phyloP scores from a whole-genome alignment of 2,797 vertebrate genomes.

The Glossophaga mutica region DNA sequence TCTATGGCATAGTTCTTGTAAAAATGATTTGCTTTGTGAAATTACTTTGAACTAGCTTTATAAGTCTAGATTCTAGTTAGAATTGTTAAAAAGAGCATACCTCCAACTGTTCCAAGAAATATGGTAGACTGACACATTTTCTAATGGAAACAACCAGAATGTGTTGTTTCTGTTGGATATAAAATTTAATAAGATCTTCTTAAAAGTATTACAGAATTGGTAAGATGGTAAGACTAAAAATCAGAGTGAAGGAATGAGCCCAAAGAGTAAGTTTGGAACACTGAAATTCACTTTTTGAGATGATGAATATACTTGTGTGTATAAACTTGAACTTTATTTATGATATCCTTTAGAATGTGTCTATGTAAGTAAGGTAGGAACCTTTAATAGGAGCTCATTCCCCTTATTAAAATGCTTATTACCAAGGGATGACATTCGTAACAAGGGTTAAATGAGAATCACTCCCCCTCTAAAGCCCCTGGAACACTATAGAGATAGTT shows the following conservation, averaged over 20 bases:
- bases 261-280: neutral
- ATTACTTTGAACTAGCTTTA: neutral
- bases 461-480: neutral
- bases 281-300: neutral
- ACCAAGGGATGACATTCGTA: neutral
- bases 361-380: neutral
- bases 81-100: neutral
- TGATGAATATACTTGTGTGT: neutral
- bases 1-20: neutral
- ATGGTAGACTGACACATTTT: neutral
- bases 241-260: neutral
- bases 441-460: neutral
- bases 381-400: neutral
- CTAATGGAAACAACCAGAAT: neutral
- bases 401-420: neutral
- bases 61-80: neutral
- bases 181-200: neutral
- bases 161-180: neutral
- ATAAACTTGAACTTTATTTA: neutral
- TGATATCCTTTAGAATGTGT: neutral
- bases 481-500: neutral
- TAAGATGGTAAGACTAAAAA: neutral
- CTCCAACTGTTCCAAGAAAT: neutral
- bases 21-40: neutral
- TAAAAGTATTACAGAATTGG: neutral